These are phyloP conservation scores for Himalopsyche tibetana DNA, from an alignment of 2,888 invertebrate species.

Conservation along the genomic window DNA sequence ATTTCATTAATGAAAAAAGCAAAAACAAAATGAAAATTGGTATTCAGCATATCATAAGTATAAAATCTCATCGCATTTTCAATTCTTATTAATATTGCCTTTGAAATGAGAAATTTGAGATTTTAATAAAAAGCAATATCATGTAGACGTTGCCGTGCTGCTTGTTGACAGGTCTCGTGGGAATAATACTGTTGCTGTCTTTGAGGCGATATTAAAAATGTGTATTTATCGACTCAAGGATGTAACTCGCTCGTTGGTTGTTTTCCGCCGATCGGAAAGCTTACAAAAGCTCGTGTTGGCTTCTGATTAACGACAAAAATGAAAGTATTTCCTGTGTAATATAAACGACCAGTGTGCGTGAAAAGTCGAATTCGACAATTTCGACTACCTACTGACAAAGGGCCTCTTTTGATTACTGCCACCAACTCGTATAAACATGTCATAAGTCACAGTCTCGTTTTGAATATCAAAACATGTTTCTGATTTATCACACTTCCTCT, in stretches of 20 bases:
- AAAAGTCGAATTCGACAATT: conserved; percentile 57
- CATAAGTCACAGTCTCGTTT: conserved; percentile 64
- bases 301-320: conserved; percentile 37
- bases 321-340: conserved; percentile 29
- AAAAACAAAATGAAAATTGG: conserved; percentile 36
- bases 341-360: conserved; percentile 36
- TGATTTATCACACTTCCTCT: conserved; percentile 64
- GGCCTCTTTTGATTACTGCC: conserved; percentile 58
- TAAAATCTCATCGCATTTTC: conserved; percentile 19
- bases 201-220: conserved; percentile 37
- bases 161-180: conserved; percentile 32
- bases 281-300: conserved; percentile 7
- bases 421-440: conserved; percentile 64
- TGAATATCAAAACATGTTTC: conserved; percentile 63
- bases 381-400: conserved; percentile 55
- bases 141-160: conserved; percentile 4
- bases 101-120: conserved; percentile 42
- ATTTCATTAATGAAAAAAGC: conserved; percentile 28
- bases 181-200: conserved; percentile 29
- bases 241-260: conserved; percentile 27
- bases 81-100: conserved; percentile 41
- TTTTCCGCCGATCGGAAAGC: conserved; percentile 14
- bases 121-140: conserved; percentile 36
- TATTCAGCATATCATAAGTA: conserved; percentile 23
- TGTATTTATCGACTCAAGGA: conserved; percentile 39